phyloP scores from a whole-genome alignment of 2,113 vertebrate genomes.

The Alouatta palliata region DNA sequence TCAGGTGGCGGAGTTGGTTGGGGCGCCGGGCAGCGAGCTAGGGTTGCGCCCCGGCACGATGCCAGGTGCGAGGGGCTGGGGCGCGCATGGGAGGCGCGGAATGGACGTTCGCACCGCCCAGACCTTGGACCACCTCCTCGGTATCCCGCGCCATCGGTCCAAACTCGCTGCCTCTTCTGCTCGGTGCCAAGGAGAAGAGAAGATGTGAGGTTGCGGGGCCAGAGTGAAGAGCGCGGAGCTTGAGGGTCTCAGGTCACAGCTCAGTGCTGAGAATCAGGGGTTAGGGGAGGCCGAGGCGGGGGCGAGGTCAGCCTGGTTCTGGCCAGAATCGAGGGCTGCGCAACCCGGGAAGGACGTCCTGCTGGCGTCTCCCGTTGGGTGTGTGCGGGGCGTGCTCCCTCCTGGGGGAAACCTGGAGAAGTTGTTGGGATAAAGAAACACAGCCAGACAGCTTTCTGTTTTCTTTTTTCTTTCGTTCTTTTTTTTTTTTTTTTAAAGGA shows the following conservation, averaged over 20 bases:
- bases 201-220: neutral
- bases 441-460: neutral
- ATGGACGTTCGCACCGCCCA: neutral
- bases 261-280: neutral
- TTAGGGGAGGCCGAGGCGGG: neutral
- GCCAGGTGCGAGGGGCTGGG: neutral
- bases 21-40: neutral
- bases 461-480: too few species aligned
- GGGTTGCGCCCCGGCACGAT: neutral
- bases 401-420: neutral
- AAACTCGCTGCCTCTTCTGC: neutral
- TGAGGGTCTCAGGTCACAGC: neutral
- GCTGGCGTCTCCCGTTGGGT: neutral
- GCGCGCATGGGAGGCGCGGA: neutral
- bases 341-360: neutral
- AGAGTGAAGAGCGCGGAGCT: neutral
- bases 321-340: neutral
- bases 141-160: accelerated
- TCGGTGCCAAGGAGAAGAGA: neutral
- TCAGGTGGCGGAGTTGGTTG: neutral
- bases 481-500: too few species aligned
- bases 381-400: neutral
- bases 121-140: neutral
- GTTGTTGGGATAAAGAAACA: constrained; percentile 41
- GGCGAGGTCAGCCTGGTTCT: neutral